Percentiles rank a stretch among this genome's conserved stretches.
Evolutionary conservation across 2,888 invertebrate genomes (phyloP).

Genomic region (Habrosyne pyritoides): DNA sequence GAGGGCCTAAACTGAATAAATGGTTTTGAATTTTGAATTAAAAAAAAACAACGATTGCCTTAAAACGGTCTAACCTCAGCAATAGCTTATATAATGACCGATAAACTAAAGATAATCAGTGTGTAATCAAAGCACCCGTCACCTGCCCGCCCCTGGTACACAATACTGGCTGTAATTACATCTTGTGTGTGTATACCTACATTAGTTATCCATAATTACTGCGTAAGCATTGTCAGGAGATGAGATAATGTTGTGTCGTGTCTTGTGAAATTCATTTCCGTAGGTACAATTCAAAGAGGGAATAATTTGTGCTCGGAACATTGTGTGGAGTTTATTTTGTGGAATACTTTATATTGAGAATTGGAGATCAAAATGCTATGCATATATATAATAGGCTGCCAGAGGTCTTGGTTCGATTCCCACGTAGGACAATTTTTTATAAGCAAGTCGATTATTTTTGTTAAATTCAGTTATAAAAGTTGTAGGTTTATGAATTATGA

Average conservation of each 20-base stretch:
- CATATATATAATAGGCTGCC: no score
- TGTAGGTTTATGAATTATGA: no score
- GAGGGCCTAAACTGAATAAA: no score
- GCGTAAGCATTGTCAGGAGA: background rate
- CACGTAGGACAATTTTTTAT: no score
- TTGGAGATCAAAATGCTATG: no score
- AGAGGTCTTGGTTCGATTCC: no score
- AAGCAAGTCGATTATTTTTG: no score
- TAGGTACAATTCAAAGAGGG: background rate
- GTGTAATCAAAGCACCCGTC: background rate
- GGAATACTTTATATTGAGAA: background rate
- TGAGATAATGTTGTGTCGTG: background rate
- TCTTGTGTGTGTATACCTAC: background rate
- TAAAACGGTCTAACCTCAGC: no score
- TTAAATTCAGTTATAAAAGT: no score
- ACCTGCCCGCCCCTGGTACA: background rate
- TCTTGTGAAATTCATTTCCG: slow-evolving; percentile 1
- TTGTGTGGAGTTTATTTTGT: background rate
- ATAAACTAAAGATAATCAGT: background rate
- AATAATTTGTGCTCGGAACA: background rate
- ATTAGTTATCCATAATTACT: background rate
- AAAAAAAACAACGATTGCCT: no score
- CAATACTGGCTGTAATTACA: background rate
- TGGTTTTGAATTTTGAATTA: no score
- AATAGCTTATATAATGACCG: background rate